Evolutionary conservation across 2,113 vertebrate genomes (phyloP).

Genomic region (Stigmatopora nigra): DNA sequence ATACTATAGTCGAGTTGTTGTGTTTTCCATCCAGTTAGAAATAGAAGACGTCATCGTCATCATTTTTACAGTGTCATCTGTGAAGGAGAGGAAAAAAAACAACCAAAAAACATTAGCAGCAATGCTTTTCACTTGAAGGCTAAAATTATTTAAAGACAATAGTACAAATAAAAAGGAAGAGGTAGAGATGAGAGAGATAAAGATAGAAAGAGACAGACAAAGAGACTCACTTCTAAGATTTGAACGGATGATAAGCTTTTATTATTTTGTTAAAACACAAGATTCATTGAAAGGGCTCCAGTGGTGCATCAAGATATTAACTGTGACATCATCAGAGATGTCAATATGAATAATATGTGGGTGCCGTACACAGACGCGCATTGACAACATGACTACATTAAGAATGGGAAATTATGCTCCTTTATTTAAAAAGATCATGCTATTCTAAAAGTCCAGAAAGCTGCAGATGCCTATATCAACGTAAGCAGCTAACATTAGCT

Average conservation of each 20-base stretch:
- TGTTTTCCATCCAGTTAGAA: conserved; percentile 11
- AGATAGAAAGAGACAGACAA: not conserved
- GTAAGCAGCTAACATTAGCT: conserved; percentile 42
- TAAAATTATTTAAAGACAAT: not conserved
- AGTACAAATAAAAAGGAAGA: too few species aligned
- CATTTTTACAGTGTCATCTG: conserved; percentile 35
- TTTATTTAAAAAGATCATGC: not conserved
- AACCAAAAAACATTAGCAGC: not conserved
- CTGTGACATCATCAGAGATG: not conserved
- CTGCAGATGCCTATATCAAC: not conserved
- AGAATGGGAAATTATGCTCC: not conserved
- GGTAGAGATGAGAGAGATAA: too few species aligned
- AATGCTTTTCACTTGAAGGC: not conserved
- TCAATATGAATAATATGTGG: not conserved
- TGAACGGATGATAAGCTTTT: not conserved
- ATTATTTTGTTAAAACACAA: not conserved
- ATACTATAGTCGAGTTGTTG: conserved; percentile 15
- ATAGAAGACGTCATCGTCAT: conserved; percentile 15
- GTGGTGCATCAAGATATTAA: not conserved
- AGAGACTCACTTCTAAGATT: not conserved
- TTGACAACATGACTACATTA: not conserved
- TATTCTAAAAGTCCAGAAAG: not conserved
- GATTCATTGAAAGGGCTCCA: not conserved
- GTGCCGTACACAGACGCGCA: not conserved
- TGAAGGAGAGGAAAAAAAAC: not conserved